Conservation (phyloP, 2,113 vertebrate genomes). For the Aptenodytes forsteri region DNA sequence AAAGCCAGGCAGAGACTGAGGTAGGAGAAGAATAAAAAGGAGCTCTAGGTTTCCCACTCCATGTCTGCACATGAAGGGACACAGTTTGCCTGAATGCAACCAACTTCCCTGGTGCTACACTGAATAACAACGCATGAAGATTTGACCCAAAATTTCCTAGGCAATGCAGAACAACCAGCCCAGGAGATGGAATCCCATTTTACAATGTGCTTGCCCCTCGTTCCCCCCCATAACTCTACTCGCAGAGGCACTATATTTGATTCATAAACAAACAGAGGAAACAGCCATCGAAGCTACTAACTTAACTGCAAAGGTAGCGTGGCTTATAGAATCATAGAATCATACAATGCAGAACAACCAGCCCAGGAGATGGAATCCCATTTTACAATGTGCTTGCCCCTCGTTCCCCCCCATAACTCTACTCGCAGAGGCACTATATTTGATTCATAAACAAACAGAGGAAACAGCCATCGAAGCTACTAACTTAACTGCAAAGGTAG, state of each 20-base stretch:
- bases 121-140: background rate
- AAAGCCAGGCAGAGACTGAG: background rate
- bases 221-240: background rate
- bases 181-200: background rate
- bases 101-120: background rate
- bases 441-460: background rate
- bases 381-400: rapidly evolving
- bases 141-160: background rate
- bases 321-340: too few relatives aligned
- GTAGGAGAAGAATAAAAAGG: background rate
- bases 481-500: background rate
- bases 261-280: background rate
- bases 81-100: background rate
- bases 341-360: background rate
- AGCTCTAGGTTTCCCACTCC: background rate
- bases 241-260: background rate
- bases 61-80: background rate
- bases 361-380: background rate
- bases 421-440: background rate
- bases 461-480: background rate
- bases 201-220: rapidly evolving
- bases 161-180: background rate
- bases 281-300: background rate
- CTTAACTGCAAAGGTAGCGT: background rate
- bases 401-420: background rate